These are phyloP conservation scores for Piliocolobus tephrosceles DNA, from an alignment of 2,113 vertebrate species.

Conservation along the genomic window DNA sequence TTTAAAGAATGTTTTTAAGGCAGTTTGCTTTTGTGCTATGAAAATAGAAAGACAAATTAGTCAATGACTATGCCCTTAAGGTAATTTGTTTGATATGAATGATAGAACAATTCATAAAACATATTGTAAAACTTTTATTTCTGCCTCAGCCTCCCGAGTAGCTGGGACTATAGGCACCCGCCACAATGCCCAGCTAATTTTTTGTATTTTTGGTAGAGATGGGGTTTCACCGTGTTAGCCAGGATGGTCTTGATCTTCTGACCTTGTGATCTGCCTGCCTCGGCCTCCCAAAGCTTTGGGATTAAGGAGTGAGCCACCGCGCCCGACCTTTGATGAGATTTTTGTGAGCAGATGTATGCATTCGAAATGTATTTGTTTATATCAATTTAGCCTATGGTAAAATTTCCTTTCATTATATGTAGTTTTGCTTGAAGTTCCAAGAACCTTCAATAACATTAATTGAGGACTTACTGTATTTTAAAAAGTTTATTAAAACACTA, in stretches of 20 bases:
- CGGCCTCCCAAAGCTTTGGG: too few relatives aligned
- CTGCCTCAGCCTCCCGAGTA: too few relatives aligned
- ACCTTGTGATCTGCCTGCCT: too few relatives aligned
- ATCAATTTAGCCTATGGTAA: neutral
- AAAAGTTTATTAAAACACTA: neutral
- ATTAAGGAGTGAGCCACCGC: too few relatives aligned
- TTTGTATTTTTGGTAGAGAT: too few relatives aligned
- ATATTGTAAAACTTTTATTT: neutral
- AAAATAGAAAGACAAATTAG: slow-evolving; percentile 15
- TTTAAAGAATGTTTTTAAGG: neutral
- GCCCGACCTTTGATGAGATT: neutral
- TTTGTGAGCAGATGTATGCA: neutral
- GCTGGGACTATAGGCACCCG: too few relatives aligned
- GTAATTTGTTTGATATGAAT: neutral
- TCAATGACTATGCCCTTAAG: neutral
- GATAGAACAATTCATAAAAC: neutral
- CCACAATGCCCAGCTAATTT: too few relatives aligned
- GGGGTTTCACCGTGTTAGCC: too few relatives aligned
- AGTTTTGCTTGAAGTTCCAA: neutral
- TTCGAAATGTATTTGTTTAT: neutral
- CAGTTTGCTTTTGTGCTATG: neutral
- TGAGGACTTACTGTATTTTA: neutral
- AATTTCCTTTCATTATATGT: neutral
- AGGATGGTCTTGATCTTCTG: too few relatives aligned
- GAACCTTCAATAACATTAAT: neutral